phyloP scores from a whole-genome alignment of 2,113 vertebrate species.

The Cyrtonyx montezumae region DNA sequence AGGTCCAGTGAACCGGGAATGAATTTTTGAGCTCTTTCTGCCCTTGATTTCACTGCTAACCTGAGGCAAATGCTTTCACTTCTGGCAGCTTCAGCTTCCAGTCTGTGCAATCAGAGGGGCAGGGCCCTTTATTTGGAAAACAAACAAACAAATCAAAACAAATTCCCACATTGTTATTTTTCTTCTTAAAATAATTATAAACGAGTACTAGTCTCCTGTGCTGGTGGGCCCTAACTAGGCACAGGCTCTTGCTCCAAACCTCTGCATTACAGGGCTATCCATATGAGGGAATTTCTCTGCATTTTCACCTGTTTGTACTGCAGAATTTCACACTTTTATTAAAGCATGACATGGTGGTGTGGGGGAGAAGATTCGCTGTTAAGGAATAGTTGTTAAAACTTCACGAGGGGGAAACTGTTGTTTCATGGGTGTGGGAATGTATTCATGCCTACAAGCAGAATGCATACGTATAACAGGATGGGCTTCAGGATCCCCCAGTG shows the following conservation, averaged over 20 bases:
- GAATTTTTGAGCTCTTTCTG: neutral
- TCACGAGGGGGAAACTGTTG: rapidly evolving
- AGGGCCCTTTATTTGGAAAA: neutral
- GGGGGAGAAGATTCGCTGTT: neutral
- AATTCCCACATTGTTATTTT: too few species aligned
- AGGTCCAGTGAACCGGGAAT: rapidly evolving
- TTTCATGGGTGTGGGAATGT: rapidly evolving
- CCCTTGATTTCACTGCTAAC: neutral
- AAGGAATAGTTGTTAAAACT: neutral
- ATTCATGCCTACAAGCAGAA: neutral
- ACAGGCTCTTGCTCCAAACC: neutral
- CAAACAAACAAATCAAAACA: too few species aligned
- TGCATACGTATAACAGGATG: neutral
- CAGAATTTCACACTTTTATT: neutral
- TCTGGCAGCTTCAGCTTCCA: rapidly evolving
- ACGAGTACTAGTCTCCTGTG: rapidly evolving
- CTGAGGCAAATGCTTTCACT: rapidly evolving
- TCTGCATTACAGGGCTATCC: too few species aligned
- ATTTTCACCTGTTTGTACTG: neutral
- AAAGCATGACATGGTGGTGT: too few species aligned
- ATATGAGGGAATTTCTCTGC: neutral
- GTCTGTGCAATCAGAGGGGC: neutral
- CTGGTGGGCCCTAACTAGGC: neutral
- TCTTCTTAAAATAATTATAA: too few species aligned
- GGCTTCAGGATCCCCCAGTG: rapidly evolving